phyloP scores from a whole-genome alignment of 2,888 invertebrate genomes.

The Yponomeuta malinellus region DNA sequence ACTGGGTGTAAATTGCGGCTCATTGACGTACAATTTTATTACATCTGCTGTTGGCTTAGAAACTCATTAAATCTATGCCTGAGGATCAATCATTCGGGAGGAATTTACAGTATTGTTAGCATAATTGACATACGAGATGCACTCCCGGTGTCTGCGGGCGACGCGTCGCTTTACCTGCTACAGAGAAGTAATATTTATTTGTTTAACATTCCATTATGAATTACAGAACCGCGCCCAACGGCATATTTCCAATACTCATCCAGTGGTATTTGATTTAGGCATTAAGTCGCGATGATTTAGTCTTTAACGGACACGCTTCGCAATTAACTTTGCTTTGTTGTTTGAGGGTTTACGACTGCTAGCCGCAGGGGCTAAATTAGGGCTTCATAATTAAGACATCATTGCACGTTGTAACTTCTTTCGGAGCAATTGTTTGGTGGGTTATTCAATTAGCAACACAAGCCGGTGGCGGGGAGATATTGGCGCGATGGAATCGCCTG shows the following conservation, averaged over 20 bases:
- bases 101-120: slow-evolving; percentile 6
- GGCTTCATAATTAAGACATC: neutral
- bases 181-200: neutral
- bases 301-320: neutral
- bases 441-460: neutral
- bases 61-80: neutral
- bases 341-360: neutral
- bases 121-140: neutral
- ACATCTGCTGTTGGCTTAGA: neutral
- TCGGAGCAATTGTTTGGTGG: neutral
- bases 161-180: neutral
- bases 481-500: neutral
- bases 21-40: slow-evolving; percentile 5
- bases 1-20: neutral
- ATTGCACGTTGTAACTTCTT: neutral
- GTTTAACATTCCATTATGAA: neutral
- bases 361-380: neutral
- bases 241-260: neutral
- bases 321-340: neutral
- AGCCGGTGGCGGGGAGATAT: neutral
- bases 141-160: neutral
- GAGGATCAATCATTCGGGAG: neutral
- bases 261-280: neutral
- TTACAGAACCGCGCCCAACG: neutral
- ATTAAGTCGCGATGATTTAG: neutral